A percentile compares a stretch with the other conserved stretches of the same genome.
These are phyloP conservation scores for Crotalus horridus DNA, from an alignment of 2,113 vertebrate genomes.

Conservation along the genomic window DNA sequence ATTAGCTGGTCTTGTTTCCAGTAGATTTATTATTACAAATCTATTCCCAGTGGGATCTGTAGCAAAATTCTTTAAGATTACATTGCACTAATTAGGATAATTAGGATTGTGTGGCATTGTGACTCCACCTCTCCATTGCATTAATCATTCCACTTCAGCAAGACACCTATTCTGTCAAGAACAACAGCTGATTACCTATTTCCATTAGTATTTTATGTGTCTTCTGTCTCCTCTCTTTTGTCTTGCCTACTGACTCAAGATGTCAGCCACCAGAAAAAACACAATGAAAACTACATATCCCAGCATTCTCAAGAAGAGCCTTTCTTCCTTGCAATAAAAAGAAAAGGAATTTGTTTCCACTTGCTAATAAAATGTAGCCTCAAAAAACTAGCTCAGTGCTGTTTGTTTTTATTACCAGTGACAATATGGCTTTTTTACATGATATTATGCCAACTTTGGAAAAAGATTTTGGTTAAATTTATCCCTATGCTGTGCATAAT, in stretches of 20 bases:
- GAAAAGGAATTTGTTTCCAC: slow-evolving; percentile 18
- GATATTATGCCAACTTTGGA: slow-evolving; percentile 16
- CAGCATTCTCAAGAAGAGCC: slow-evolving; percentile 43
- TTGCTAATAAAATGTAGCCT: slow-evolving; percentile 22
- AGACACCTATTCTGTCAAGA: not conserved
- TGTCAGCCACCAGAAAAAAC: not conserved
- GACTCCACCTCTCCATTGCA: not conserved
- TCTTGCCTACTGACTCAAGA: rapidly evolving
- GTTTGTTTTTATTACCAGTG: slow-evolving; percentile 31
- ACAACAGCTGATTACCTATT: not conserved
- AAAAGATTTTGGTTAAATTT: slow-evolving; percentile 16
- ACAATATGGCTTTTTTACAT: not conserved
- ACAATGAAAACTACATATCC: slow-evolving; percentile 42
- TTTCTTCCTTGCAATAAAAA: slow-evolving; percentile 4
- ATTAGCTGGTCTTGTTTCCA: not conserved
- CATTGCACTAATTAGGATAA: not conserved
- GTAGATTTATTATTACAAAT: not conserved
- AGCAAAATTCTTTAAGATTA: not conserved
- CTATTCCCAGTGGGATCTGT: not conserved
- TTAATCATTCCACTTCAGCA: not conserved
- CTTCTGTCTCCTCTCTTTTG: rapidly evolving
- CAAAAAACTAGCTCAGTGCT: not conserved
- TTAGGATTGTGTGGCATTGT: not conserved
- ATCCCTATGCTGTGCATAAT: not conserved
- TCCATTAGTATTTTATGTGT: not conserved